Base-by-base conservation (phyloP, 1,140 invertebrate genomes). In the Scaptomyza montana region DNA sequence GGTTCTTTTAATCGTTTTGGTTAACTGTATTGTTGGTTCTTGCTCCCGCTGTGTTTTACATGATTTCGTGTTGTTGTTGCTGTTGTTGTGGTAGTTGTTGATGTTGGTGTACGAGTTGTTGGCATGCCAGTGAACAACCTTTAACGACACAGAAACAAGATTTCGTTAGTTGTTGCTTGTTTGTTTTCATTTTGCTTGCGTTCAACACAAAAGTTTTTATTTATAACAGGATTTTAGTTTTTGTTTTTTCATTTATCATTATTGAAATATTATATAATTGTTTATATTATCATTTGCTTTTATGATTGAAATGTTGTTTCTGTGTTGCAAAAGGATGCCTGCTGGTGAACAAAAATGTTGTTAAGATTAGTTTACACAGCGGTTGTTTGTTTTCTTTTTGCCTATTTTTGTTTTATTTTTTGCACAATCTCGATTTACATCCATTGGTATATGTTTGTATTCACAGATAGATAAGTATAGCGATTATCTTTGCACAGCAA, bases 291-390 rank as follows among this genome's bases (percentile, higher is more conserved):
- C 54, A 65, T 60, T 66, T 68, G 62, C 56, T 77, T 91, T 91
- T 92, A 92, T 92, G 91, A 92, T 92, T 92, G 91, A 92, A 92
- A 92, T 92, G 91, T 91, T 92, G 91, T 92, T 92, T 92, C 91
- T 92, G 91, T 92, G 91, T 86, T 89, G 90, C 78, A 80, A 91
- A 92, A 92, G 91, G 91, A 73, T 89, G 84, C 82, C 84, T 87
- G 82, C 84, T 89, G 84, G 84, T 89, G 84, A 89, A 89, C 79
- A 89, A 71, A 84, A 69, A 70, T 71, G 70, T 69, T 78, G 71
- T 84, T 80, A 89, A 53, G 43, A 78, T 78, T 78, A 81, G 54
- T 86, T 86, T 30, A 47, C 65, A 65, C 81, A 65, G 76, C 61
- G 62, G 12, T 41, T 41, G 9, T 41, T 43, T n/a, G n/a, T 64